Conservation (phyloP, 2,888 invertebrate species). For the Beris chalybata region DNA sequence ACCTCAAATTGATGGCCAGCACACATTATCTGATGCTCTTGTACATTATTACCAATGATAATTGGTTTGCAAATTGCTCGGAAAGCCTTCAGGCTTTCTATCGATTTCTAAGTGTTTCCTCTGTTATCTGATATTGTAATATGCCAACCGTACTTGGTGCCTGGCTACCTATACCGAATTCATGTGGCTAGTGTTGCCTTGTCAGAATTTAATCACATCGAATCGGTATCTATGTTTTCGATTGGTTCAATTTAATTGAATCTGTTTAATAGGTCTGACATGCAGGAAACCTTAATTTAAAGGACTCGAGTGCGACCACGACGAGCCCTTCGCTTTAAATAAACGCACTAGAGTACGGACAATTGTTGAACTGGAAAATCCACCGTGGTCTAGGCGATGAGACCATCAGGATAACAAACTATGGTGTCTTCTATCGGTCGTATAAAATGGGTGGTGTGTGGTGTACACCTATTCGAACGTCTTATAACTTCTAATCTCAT, state of each 20-base stretch:
- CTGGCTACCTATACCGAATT: neutral
- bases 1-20: slow-evolving; percentile 24
- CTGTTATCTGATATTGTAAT: slow-evolving; percentile 6
- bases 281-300: neutral
- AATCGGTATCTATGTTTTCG: slow-evolving; percentile 8
- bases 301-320: neutral
- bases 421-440: too few species aligned
- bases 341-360: too few species aligned
- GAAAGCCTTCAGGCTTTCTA: slow-evolving; percentile 19
- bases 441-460: too few species aligned
- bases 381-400: too few species aligned
- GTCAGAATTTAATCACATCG: slow-evolving; percentile 19
- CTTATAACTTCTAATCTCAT: slow-evolving; percentile 34
- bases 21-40: slow-evolving; percentile 28
- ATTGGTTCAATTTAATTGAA: slow-evolving; percentile 23
- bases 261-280: slow-evolving; percentile 7
- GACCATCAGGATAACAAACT: too few species aligned
- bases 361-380: too few species aligned
- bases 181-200: slow-evolving; percentile 4
- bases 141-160: slow-evolving; percentile 3
- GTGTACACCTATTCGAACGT: slow-evolving; percentile 2
- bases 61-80: slow-evolving; percentile 29
- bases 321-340: too few species aligned
- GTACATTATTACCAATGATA: slow-evolving; percentile 28
- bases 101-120: slow-evolving; percentile 29